Base-by-base conservation (phyloP, 2,113 vertebrate species). In the Gulo gulo region DNA sequence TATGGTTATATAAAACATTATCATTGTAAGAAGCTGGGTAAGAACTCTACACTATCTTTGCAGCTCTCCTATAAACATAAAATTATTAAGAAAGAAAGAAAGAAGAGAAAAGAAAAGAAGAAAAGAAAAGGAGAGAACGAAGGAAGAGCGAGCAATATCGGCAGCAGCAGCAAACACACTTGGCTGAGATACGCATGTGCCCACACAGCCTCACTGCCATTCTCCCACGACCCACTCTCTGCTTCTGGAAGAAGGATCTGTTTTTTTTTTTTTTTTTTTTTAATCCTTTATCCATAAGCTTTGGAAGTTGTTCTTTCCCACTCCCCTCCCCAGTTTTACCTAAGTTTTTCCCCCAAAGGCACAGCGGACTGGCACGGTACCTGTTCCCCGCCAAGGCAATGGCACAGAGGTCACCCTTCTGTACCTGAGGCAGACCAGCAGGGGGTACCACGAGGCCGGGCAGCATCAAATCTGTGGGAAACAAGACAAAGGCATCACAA, bases 391-490 rank as follows among this genome's bases (percentile, higher is more conserved):
- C 98, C 82, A 99, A 97, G 45, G 98, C 99, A 95, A 99, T 98
- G 69, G 99, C 99, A 97, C 99, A 99, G 94, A 99, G 98, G 15
- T 99, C 98, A 3, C 99, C 99, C 97, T 82, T 98, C 20, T 98
- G 98, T 86, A 99, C 99, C 50, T 97, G 98, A 94, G 99, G 99
- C 34, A 99, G 98, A 90, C 99, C 99, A 97, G 97, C 95, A 97
- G 99, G 98, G 96, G 99, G 99, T 97, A 99, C 98, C 95, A 99
- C 99, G 52, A 99, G 98, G 63, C 99, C 99, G 0, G 99, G 99
- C 97, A 99, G 98, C 99, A 99, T 99, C 96, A 99, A 99, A 98
- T 99, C 99, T 99, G 98, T 24, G 67, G 94, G 20, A 96, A 81
- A 98, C 47, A 98, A 86, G 0, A 76, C 87, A 96, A 76, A 84